Evolutionary conservation across 2,888 invertebrate species (phyloP), one percentile per base, ranked within the genome.

Genomic region (Ormyrus thymus): DNA sequence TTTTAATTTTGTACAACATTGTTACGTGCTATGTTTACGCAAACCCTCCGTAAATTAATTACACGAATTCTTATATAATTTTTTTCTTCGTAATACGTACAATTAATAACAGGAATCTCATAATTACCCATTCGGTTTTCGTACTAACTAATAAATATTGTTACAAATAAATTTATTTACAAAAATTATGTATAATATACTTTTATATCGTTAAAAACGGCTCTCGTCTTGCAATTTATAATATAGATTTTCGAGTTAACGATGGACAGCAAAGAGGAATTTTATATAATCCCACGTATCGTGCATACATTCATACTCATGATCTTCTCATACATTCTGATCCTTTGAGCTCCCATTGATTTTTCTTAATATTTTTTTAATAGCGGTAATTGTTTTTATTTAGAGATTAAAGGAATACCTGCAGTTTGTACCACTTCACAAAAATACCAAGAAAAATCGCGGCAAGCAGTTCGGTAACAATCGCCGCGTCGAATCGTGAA

Each of bases 81-180:
- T 7, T 9, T 29, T 29, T 29, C 29, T 29, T 29, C 29, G 29
- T 29, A 29, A 29, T 29, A 29, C 29, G 29, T 29, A 29, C 51
- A 71, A 72, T 72, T 15, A 45, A 62, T 72, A 72, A 62, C 72
- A 53, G 61, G 55, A 72, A 72, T 62, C 15, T 62, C 61, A 53
- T 72, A 72, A 62, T 45, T 46, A 72, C 62, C 72, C 53, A 73
- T 64, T 66, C 68, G 59, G 13, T 50, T 29, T 46, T 7, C 48
- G 4, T 13, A 55, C 9, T 50, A 61, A 71, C 46, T 58, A 46
- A 59, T 71, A 71, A 59, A 61, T 51, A 56, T 78, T 64, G 73
- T 73, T 78, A 74, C 64, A 78, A 78, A 69, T 56, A 64, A 64
- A 70, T 58, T 43, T 78, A 78, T 78, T 78, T 78, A 73, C 73